These are phyloP conservation scores for Phyllotis vaccarum DNA, from an alignment of 2,797 vertebrate genomes.

Conservation along the genomic window DNA sequence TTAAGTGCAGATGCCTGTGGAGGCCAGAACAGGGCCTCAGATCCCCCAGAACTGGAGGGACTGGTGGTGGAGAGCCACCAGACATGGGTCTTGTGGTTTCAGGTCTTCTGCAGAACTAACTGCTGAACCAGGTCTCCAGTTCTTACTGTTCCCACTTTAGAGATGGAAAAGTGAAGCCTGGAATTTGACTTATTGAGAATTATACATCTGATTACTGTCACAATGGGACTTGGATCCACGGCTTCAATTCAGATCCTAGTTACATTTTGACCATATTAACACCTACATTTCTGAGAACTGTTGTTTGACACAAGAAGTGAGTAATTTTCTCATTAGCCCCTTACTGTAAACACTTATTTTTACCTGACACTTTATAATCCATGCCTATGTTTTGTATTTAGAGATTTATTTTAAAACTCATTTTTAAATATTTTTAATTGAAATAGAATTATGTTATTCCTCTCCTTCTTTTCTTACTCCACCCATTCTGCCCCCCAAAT, in stretches of 20 bases:
- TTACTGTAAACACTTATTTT: neutral
- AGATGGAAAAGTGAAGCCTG: neutral
- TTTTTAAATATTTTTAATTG: neutral
- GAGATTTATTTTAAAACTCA: neutral
- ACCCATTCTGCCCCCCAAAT: neutral
- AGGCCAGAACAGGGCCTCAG: neutral
- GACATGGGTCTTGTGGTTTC: neutral
- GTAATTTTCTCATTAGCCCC: neutral
- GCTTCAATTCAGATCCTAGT: neutral
- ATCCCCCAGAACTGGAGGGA: neutral
- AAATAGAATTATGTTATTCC: neutral
- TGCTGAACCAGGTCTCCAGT: neutral
- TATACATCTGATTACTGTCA: neutral
- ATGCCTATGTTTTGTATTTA: neutral
- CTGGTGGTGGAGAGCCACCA: too few species aligned
- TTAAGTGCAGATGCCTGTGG: neutral
- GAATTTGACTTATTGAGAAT: neutral
- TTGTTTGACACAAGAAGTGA: neutral
- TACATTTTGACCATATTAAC: neutral
- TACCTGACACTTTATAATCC: neutral
- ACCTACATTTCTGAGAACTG: neutral
- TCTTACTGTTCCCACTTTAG: constrained; percentile 25
- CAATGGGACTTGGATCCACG: constrained; percentile 9
- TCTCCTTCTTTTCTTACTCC: neutral
- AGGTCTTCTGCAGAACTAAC: neutral